Evolutionary conservation across 2,888 invertebrate genomes (phyloP).

Genomic region (Habroteleia sp.): DNA sequence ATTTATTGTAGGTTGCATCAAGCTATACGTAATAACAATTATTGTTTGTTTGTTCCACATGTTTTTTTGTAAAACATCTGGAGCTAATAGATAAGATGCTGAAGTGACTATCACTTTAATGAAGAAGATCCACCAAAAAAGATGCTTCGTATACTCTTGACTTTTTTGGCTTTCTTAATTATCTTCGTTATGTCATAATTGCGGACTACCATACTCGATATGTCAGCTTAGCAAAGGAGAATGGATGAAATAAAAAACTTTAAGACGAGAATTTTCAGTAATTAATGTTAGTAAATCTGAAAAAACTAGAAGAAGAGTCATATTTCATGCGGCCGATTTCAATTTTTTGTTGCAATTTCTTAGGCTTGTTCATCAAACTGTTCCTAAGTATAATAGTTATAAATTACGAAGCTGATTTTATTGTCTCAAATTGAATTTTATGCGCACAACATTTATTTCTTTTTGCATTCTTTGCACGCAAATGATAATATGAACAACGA

Average conservation of each 20-base stretch:
- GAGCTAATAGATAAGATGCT: conserved; percentile 30
- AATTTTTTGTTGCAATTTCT: conserved; percentile 12
- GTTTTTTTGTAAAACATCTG: too few relatives aligned
- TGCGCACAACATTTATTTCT: neutral
- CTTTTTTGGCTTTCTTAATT: conserved; percentile 38
- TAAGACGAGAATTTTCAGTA: conserved; percentile 13
- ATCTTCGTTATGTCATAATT: conserved; percentile 45
- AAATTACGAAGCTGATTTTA: conserved; percentile 2
- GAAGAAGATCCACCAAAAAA: conserved; percentile 34
- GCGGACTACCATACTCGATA: conserved; percentile 24
- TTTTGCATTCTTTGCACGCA: neutral
- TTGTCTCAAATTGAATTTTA: neutral
- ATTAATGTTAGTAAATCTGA: conserved; percentile 22
- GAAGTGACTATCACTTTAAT: conserved; percentile 25
- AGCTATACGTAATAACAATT: too few relatives aligned
- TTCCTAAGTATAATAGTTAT: conserved; percentile 9
- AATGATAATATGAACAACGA: conserved; percentile 2
- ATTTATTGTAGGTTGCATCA: too few relatives aligned
- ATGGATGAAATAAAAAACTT: conserved; percentile 19
- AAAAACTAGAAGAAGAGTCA: conserved; percentile 10
- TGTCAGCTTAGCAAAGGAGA: conserved; percentile 18
- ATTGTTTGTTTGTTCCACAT: too few relatives aligned
- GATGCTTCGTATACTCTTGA: conserved; percentile 26
- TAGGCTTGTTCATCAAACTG: conserved; percentile 7
- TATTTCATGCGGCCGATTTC: conserved; percentile 17